Evolutionary conservation across 2,888 invertebrate species (phyloP).

Genomic region (Dioctria rufipes): DNA sequence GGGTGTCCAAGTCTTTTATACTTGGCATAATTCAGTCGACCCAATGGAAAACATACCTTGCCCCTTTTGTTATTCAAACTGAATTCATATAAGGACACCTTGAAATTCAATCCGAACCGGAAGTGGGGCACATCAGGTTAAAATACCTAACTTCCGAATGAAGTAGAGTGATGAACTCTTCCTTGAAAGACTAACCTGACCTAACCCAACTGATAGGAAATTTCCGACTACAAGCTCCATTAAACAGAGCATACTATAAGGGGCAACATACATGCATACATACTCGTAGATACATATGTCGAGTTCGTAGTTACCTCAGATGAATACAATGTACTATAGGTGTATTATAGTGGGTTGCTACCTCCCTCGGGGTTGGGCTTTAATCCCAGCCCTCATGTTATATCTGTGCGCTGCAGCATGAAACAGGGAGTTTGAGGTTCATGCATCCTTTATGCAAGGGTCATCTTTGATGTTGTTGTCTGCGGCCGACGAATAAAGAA

Average conservation of each 20-base stretch:
- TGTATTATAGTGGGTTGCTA: not conserved
- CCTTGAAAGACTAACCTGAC: conserved; percentile 16
- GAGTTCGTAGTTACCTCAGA: not conserved
- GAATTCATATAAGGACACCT: not conserved
- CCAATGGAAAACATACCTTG: not conserved
- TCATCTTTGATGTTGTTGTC: not conserved
- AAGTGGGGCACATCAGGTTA: not conserved
- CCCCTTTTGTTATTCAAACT: conserved; percentile 30
- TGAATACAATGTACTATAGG: not conserved
- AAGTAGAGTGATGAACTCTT: conserved; percentile 21
- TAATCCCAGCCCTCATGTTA: not conserved
- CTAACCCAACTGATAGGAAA: conserved; percentile 36
- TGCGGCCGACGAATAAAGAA: not conserved
- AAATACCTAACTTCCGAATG: not conserved
- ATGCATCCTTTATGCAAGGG: not conserved
- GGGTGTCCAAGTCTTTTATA: conserved; percentile 11
- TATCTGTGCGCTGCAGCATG: not conserved
- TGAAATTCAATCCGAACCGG: not conserved
- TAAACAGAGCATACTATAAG: not conserved
- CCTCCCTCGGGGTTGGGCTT: not conserved
- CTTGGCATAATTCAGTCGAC: conserved; percentile 8
- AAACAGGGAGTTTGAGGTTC: conserved; percentile 34
- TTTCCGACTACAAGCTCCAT: conserved; percentile 25
- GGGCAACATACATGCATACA: no score
- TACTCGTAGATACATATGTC: conserved; percentile 16